Evolutionary conservation across 2,797 vertebrate species (phyloP), one percentile per base, ranked within the genome.

Genomic region (Cuniculus paca): DNA sequence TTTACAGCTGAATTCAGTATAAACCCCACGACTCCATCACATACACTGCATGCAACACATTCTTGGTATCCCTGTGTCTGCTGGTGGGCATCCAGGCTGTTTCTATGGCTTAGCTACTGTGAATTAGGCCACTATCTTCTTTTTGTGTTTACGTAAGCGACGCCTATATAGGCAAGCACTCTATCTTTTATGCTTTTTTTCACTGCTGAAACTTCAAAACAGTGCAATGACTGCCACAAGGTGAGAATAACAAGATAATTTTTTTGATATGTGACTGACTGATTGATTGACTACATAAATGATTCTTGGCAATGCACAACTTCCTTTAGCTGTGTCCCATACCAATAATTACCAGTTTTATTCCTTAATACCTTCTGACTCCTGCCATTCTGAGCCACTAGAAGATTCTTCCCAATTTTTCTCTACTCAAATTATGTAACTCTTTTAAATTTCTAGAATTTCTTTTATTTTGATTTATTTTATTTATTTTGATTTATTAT

Each of bases 161-260:
- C 42, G 7, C 11, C 7, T 68, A 31, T 20, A 36, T 26, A 88
- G 14, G 5, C 86, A 39, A 24, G 48, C 2, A 48, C 9, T 79
- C 58, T 45, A 28, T 74, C 58, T 61, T 83, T 22, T 77, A 17
- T 90, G 26, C 74, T 87, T 90, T 88, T 85, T 68, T 85, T 74
- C 34, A 68, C 39, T 17, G 7, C 20, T 13, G 2, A 68, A 74
- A 85, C 10, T 83, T 34, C 3, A 80, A 81, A 70, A 34, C 75
- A 28, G 4, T 19, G 31, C 6, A 74, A 28, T 65, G 34, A 72
- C 70, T 56, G 7, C 17, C 28, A 68, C 6, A 52, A 92, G 22
- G 31, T 20, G 58, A 85, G 19, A 88, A 16, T 52, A 75, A 54
- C 3, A 19, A 52, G 36, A 22, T 50, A 36, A 22, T 58, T 42